Base-by-base conservation (phyloP, 1,140 invertebrate genomes). In the Archivesica marissinica region DNA sequence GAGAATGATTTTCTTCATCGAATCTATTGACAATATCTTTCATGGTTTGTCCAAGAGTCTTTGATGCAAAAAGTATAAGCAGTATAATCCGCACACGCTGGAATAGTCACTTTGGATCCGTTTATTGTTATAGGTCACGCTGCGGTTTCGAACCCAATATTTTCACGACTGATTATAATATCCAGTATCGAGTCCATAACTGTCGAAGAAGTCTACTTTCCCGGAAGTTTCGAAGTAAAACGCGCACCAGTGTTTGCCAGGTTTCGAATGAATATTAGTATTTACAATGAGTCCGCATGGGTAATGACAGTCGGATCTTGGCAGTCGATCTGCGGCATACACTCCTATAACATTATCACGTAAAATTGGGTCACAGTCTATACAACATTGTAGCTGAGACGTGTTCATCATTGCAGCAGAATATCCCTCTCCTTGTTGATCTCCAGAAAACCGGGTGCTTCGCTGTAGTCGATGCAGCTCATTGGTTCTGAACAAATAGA, bases 381-480 rank as follows among this genome's bases (percentile, higher is more conserved):
- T 56, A 23, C 28, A 33, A 30, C 74, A 77, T 59, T 54, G 9
- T 15, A 77, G 74, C 35, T 77, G 47, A 6, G 47, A 33, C n/a
- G 74, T 77, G 0, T 77, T 28, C 74, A 77, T 77, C 38, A 15
- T n/a, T 47, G 9, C 15, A 3, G 20, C 41, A 6, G 44, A 23
- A 77, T 77, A 28, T 77, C 74, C 59, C 74, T 54, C 30, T 77
- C 74, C 23, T 35, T 13, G 20, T 77, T 59, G 11, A 54, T 59
- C 33, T 77, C 74, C 13, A 54, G 35, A 54, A 56, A 77, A 20
- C 74, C 52, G 23, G 47, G 30, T 35, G 50, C 52, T 52, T 77
- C 74, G 47, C 74, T 77, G 50, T 77, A 77, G 13, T n/a, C 74
- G 28, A 25, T 77, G 20, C 52, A 77, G 30, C 50, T 77, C 13